Evolutionary conservation across 2,888 invertebrate genomes (phyloP), one percentile per base, ranked within the genome.

Genomic region (Carcina quercana): DNA sequence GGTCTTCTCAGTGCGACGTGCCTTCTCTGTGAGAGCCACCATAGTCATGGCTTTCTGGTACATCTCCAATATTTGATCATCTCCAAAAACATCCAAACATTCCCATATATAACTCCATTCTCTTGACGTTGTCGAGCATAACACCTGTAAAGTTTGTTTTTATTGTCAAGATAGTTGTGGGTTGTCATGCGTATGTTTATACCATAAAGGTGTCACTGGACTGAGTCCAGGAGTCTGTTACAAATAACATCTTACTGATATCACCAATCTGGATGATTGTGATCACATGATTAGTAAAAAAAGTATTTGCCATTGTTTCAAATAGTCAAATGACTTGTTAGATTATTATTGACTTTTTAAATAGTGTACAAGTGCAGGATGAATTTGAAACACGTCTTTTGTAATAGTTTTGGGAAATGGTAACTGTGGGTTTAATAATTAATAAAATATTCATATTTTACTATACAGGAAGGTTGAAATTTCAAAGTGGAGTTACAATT

Each of bases 51-150:
- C 56, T 6, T 63, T 50, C 13, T 69, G 58, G 17, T 69, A 58
- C 7, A 64, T 42, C 12, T 62, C 59, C 10, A 76, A 39, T 10
- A 51, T 50, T 8, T 38, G 47, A 1, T 38, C 32, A 11, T 56
- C 56, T 0, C 52, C 57, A 12, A 65, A 54, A 2, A 45, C 42
- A 1, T 38, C 21, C 1, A 78, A 38, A 37, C 65, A 64, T 17
- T 71, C 60, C 74, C 78, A 83, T 17, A 78, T 53, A 7, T 52
- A 35, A 25, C 57, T 57, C 80, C 80, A 83, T 45, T 84, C 84
- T 13, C 59, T 46, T 10, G 60, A 52, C 1, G 60, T 67, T 5
- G 61, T 60, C 7, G 64, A 65, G 37, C 65, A 60, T 10, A 82
- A 43, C 0, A 74, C 50, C 83, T 82, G 44, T 13, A 60, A 57